These are phyloP conservation scores for Leptopilina clavipes DNA, from an alignment of 1,140 invertebrate species.

Conservation along the genomic window DNA sequence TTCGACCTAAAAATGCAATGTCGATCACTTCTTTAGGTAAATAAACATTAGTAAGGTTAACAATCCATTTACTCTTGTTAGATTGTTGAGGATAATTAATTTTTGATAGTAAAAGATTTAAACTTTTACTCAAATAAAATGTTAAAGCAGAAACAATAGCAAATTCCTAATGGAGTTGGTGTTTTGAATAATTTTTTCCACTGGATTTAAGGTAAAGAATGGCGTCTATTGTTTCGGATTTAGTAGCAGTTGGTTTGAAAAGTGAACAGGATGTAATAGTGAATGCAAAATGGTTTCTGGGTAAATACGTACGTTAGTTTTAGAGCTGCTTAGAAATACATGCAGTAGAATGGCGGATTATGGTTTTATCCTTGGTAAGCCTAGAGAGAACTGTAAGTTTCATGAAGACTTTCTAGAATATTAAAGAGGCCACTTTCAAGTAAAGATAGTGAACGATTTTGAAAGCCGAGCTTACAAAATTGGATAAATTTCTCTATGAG, in stretches of 20 bases:
- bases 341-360: slow-evolving; percentile 9
- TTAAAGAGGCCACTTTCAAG: not conserved
- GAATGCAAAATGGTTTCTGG: slow-evolving; percentile 1
- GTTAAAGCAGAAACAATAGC: too few relatives aligned
- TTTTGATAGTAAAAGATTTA: too few relatives aligned
- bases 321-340: slow-evolving; percentile 30
- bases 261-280: not conserved
- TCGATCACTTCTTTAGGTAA: too few relatives aligned
- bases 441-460: not conserved
- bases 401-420: slow-evolving; percentile 27
- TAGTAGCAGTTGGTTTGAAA: slow-evolving; percentile 11
- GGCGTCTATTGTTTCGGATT: not conserved
- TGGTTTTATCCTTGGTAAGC: slow-evolving; percentile 27
- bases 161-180: too few relatives aligned
- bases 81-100: too few relatives aligned
- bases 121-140: too few relatives aligned
- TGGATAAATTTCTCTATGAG: too few relatives aligned
- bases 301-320: slow-evolving; percentile 22
- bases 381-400: slow-evolving; percentile 16
- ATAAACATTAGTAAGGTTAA: too few relatives aligned
- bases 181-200: too few relatives aligned
- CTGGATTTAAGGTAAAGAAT: too few relatives aligned
- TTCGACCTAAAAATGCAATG: too few relatives aligned
- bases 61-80: too few relatives aligned
- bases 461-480: not conserved